Evolutionary conservation across 2,113 vertebrate genomes (phyloP).

Genomic region (Nannospalax galili): DNA sequence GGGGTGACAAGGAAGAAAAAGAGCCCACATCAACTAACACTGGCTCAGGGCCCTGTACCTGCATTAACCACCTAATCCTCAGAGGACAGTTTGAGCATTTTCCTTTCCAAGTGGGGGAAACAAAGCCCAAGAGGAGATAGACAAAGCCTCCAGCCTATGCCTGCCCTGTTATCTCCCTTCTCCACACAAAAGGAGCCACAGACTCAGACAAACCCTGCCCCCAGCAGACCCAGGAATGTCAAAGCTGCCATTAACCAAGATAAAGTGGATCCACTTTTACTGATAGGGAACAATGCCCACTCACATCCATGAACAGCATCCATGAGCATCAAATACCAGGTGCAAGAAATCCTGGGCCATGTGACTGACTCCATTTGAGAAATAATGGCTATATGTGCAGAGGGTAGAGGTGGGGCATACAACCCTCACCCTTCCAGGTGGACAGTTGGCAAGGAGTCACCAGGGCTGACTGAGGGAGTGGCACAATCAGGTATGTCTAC

Average conservation of each 20-base stretch:
- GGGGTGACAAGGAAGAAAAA: background rate
- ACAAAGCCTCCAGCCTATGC: background rate
- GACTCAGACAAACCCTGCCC: background rate
- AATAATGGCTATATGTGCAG: background rate
- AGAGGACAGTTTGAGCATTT: background rate
- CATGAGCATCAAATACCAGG: background rate
- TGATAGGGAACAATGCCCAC: background rate
- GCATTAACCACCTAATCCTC: background rate
- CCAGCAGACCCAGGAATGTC: background rate
- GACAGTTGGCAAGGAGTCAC: background rate
- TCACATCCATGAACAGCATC: background rate
- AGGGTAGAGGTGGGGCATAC: fast-evolving
- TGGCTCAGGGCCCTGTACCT: background rate
- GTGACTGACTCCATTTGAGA: background rate
- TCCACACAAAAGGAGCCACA: background rate
- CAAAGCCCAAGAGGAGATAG: background rate
- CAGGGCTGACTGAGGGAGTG: background rate
- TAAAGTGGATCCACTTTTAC: background rate
- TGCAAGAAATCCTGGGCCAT: background rate
- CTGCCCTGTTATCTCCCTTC: background rate
- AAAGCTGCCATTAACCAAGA: background rate
- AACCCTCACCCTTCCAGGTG: background rate
- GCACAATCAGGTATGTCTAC: background rate
- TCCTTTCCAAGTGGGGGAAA: background rate
- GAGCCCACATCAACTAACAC: background rate